Conservation (phyloP, 64 coral and sea anemone species). For the Porites lutea region DNA sequence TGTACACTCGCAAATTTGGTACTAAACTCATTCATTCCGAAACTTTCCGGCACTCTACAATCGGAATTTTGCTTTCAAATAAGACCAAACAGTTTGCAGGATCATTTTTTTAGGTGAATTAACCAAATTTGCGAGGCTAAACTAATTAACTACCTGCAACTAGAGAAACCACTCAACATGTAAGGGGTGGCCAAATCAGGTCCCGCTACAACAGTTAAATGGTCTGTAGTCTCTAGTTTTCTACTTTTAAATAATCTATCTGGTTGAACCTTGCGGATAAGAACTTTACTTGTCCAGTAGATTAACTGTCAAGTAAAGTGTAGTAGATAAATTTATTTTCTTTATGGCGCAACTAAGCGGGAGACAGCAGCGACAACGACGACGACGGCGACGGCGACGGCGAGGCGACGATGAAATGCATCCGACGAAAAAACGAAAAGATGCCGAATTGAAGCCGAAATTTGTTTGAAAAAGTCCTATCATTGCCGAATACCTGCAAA, state of each 20-base stretch:
- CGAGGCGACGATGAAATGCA: neutral
- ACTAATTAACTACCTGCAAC: neutral
- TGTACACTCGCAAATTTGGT: neutral
- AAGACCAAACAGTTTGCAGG: neutral
- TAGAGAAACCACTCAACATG: neutral
- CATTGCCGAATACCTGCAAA: slow-evolving; percentile 2
- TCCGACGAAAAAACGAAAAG: neutral
- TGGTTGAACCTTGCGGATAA: slow-evolving; percentile 26
- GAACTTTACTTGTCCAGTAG: neutral
- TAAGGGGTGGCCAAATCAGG: slow-evolving; percentile 2
- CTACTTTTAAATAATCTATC: neutral
- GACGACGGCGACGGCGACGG: neutral
- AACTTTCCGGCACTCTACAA: neutral
- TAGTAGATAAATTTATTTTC: neutral
- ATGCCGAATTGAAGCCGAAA: neutral
- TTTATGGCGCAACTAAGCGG: neutral
- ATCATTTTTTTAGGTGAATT: neutral
- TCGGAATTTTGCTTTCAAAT: neutral
- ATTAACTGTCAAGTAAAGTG: neutral
- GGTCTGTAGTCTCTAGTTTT: slow-evolving; percentile 1
- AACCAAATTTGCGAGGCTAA: neutral
- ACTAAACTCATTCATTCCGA: neutral
- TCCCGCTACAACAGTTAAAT: neutral
- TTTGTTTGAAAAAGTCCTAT: neutral
- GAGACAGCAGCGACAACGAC: neutral